A percentile compares a stretch with the other conserved stretches of the same genome.
Evolutionary conservation across 1,140 invertebrate species (phyloP).

Genomic region (Polyergus mexicanus): DNA sequence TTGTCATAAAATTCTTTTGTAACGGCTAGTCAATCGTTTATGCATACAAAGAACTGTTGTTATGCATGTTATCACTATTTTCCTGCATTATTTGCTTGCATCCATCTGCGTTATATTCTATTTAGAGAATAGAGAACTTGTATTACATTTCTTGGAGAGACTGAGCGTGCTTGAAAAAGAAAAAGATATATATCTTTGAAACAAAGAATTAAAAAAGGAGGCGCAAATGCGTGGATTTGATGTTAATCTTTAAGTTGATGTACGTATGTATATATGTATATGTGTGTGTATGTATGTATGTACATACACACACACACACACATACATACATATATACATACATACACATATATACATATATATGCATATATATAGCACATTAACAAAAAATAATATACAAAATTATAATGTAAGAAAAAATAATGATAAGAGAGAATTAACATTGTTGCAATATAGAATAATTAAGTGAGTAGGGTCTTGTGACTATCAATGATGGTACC

Average conservation of each 20-base stretch:
- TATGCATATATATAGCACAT: not conserved
- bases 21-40: conserved; percentile 71
- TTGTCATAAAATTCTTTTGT: conserved; percentile 64
- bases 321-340: not conserved
- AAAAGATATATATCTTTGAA: not conserved
- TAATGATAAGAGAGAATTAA: conserved; percentile 68
- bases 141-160: conserved; percentile 22
- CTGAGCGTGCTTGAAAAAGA: no score
- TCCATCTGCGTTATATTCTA: conserved; percentile 46
- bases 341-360: not conserved
- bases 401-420: conserved; percentile 30
- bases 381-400: conserved; percentile 17
- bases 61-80: conserved; percentile 36
- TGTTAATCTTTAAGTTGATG: conserved; percentile 49
- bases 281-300: not conserved
- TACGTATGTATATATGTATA: conserved; percentile 25
- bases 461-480: conserved; percentile 66
- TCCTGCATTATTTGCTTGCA: conserved; percentile 11
- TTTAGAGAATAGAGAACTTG: conserved; percentile 25
- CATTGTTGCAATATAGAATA: conserved; percentile 75
- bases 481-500: conserved; percentile 63
- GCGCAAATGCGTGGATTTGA: conserved; percentile 34
- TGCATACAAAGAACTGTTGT: conserved; percentile 17
- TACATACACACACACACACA: not conserved
- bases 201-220: conserved; percentile 15